phyloP scores from a whole-genome alignment of 2,797 vertebrate species.

The Pangasius krempfi region DNA sequence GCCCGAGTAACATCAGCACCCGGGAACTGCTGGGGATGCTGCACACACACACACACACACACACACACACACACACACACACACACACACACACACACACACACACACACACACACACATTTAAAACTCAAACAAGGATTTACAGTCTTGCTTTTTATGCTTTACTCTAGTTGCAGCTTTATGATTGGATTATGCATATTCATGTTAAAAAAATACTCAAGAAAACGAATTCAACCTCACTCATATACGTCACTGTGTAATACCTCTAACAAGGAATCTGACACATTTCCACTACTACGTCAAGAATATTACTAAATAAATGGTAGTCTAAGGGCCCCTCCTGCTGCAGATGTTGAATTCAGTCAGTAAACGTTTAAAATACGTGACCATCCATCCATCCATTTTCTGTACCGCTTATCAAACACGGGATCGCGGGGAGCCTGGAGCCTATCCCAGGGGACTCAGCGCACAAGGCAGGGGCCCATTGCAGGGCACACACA shows the following conservation, averaged over 20 bases:
- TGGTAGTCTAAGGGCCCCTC: no score
- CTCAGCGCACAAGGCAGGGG: no score
- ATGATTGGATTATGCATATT: background rate
- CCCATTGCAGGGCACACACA: no score
- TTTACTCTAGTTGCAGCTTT: background rate
- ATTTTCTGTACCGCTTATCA: no score
- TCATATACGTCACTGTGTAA: background rate
- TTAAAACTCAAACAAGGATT: background rate
- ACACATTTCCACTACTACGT: background rate
- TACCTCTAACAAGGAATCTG: background rate
- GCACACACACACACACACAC: slow-evolving; percentile 47
- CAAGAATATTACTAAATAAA: background rate
- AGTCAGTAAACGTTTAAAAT: background rate
- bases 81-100: background rate
- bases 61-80: slow-evolving; percentile 41
- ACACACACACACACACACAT: background rate
- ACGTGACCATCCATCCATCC: background rate
- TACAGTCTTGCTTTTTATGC: background rate
- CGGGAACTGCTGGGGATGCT: slow-evolving; percentile 87
- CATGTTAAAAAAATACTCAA: background rate
- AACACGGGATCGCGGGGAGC: no score
- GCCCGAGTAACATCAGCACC: slow-evolving; percentile 84
- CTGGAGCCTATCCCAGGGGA: no score
- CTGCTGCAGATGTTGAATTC: background rate
- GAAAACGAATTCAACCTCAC: background rate